phyloP scores from a whole-genome alignment of 2,888 invertebrate species.

The Ethmia dodecea region DNA sequence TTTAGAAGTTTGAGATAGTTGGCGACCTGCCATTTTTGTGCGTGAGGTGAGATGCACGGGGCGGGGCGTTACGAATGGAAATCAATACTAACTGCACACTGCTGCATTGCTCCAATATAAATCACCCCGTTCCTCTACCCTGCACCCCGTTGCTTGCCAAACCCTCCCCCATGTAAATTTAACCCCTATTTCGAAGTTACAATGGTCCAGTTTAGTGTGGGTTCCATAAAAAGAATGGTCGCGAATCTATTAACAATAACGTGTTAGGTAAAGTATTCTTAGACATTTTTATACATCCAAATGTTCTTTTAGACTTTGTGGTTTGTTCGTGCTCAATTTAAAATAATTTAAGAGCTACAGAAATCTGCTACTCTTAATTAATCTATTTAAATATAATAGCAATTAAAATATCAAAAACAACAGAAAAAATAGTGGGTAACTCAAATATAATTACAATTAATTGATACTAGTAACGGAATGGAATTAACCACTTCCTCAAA shows the following conservation, averaged over 20 bases:
- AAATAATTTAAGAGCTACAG: no score
- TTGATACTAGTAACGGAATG: no score
- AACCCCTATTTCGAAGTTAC: constrained; percentile 22
- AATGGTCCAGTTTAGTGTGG: constrained; percentile 23
- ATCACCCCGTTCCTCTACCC: constrained; percentile 57
- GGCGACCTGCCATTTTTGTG: constrained; percentile 67
- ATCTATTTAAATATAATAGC: no score
- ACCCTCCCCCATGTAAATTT: constrained; percentile 31
- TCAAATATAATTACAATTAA: no score
- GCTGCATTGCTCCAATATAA: constrained; percentile 77
- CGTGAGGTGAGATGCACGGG: constrained; percentile 57
- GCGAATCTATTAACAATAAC: constrained; percentile 48
- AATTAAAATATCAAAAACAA: no score
- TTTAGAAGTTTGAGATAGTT: constrained; percentile 29
- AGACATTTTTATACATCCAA: constrained; percentile 25
- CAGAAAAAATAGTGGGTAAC: no score
- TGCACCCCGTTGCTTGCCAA: constrained; percentile 61
- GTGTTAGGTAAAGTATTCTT: constrained; percentile 34
- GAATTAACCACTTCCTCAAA: no score
- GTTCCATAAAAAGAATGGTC: constrained; percentile 29
- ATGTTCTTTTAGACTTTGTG: constrained; percentile 15
- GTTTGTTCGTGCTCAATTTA: neutral
- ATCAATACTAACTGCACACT: constrained; percentile 78
- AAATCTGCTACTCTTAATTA: no score
- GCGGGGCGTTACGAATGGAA: constrained; percentile 66